Evolutionary conservation across 2,797 vertebrate genomes (phyloP), one percentile per base, ranked within the genome.

Genomic region (Lacerta viridis): DNA sequence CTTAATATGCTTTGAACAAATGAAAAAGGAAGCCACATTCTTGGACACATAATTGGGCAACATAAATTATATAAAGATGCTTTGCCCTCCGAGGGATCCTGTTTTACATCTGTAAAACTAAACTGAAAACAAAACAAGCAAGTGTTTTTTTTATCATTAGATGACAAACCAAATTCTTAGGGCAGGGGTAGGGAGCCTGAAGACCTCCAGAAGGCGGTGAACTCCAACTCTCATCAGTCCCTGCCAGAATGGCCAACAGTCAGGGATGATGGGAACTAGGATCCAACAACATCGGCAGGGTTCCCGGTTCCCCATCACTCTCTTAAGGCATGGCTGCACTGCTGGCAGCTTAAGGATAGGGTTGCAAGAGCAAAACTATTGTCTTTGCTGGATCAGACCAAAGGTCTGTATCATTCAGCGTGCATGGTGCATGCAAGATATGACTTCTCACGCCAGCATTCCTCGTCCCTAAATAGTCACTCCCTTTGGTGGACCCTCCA

Each of bases 11-110:
- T 50, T 87, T 68, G 77, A 71, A 84, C 74, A 89, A 76, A 92
- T 92, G 92, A 83, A 89, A 92, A 92, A 36, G 43, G 83, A 84
- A 55, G 82, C 80, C 78, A 87, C 66, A 84, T 59, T 84, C 46
- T 81, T 90, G 84, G 33, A 93, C 80, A 71, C 81, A 79, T 69
- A 82, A 86, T 75, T 80, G 90, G 59, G 61, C 11, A 59, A 85
- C 72, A 87, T 71, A 83, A 85, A 79, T 33, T 69, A 27, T 87
- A 88, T 74, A 55, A 64, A 90, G 8, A 79, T 71, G 78, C 29
- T 83, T 88, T 87, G 74, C 83, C 84, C 88, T 84, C 55, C 80
- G 66, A 88, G 72, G 20, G 87, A 74, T 82, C 89, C 82, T 18
- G 85, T 83, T 79, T 50, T 1, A 80, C 72, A 71, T 50, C 27